Base-by-base conservation (phyloP, 2,888 invertebrate species). In the Zonitis immaculata region DNA sequence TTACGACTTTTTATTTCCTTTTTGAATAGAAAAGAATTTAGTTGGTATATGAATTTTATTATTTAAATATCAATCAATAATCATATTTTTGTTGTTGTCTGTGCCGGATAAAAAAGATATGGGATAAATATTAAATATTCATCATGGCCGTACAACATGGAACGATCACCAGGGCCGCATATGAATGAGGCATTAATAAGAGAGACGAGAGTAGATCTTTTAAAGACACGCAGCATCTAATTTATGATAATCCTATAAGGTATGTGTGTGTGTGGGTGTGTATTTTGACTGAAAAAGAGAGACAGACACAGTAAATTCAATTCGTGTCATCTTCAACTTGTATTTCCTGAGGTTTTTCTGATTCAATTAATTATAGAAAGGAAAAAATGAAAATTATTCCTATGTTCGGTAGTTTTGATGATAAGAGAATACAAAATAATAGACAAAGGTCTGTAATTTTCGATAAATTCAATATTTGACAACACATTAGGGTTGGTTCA, bases 131-230 rank as follows among this genome's bases (percentile, higher is more conserved):
- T 69, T 70, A 71, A 70, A 71, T 70, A 70, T 71, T 71, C 70
- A 71, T 69, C 69, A 66, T 65, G 66, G 69, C 65, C 68, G 64
- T n/a, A n/a, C 68, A 66, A 63, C 64, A 63, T 61, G 63, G 61
- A 58, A 64, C 65, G 64, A 65, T 66, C 69, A 63, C 66, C 64
- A n/a, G n/a, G 66, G 64, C 63, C 68, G 69, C 71, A 70, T 70
- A 70, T 70, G 70, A 71, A 71, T 70, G 68, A 70, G 69, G 70
- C 66, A 69, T 70, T 69, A 70, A 68, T n/a, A n/a, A n/a, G n/a
- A n/a, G 64, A 63, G 52, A 50, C 49, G 56, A 46, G 45, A 53
- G 61, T n/a, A n/a, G n/a, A n/a, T n/a, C 60, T 60, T 63, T 58
- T 35, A 54, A 59, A 61, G 66, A 63, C 64, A 60, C 63, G 65